Conservation (phyloP, 1,140 invertebrate genomes). For the Brachionus koreanus region DNA sequence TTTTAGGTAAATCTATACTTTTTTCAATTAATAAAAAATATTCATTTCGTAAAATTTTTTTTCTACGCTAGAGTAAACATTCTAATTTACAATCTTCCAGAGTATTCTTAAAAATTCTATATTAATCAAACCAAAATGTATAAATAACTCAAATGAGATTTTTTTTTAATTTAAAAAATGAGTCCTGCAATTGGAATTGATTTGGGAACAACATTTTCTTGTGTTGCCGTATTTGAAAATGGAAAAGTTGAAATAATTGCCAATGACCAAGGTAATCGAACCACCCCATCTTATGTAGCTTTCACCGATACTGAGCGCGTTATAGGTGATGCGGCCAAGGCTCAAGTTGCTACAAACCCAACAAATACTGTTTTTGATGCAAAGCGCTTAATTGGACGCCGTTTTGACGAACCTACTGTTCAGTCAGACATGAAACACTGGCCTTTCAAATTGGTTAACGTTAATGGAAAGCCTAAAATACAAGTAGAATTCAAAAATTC, state of each 20-base stretch:
- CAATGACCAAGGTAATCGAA: slow-evolving; percentile 93
- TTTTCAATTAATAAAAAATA: not conserved
- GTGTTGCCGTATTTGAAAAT: slow-evolving; percentile 63
- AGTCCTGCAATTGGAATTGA: slow-evolving; percentile 44
- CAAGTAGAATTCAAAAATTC: slow-evolving; percentile 77
- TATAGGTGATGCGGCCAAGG: slow-evolving; percentile 93
- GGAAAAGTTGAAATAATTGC: slow-evolving; percentile 96
- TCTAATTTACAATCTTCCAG: slow-evolving; percentile 15
- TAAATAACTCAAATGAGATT: not conserved
- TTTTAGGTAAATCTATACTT: not conserved
- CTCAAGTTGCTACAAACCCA: slow-evolving; percentile 79
- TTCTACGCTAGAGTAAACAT: slow-evolving; percentile 2
- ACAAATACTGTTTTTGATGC: slow-evolving; percentile 68
- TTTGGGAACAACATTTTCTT: slow-evolving; percentile 44
- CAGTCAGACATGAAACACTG: slow-evolving; percentile 90
- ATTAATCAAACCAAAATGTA: not conserved
- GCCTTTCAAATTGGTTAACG: slow-evolving; percentile 65
- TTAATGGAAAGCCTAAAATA: slow-evolving; percentile 67
- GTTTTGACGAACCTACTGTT: slow-evolving; percentile 80
- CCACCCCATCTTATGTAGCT: slow-evolving; percentile 92
- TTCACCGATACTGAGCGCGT: slow-evolving; percentile 94
- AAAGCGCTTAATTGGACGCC: slow-evolving; percentile 81
- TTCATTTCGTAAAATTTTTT: not conserved
- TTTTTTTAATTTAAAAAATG: slow-evolving; percentile 16
- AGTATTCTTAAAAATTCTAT: not conserved